Conservation (phyloP, 30 jellyfish, hydroid and myxozoan genomes). For the Aurelia sp. region DNA sequence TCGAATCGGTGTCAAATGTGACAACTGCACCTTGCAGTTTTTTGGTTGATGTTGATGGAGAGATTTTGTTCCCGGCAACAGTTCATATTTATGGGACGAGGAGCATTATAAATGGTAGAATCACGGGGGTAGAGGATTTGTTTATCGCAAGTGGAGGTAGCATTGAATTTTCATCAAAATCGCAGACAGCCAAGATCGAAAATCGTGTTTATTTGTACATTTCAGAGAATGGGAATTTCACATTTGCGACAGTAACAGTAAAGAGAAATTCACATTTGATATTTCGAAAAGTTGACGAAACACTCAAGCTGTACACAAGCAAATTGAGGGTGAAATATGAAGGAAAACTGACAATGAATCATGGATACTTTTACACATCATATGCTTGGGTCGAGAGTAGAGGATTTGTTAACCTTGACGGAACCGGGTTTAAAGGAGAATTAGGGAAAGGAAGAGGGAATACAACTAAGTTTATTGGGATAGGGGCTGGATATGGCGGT, state of each 20-base stretch:
- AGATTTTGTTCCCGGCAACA: constrained; percentile 54
- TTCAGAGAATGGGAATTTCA: constrained; percentile 54
- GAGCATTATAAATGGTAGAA: constrained; percentile 53
- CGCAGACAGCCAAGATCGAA: constrained; percentile 68
- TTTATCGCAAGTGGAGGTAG: constrained; percentile 61
- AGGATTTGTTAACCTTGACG: constrained; percentile 50
- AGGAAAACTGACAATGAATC: constrained; percentile 60
- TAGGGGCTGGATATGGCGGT: constrained; percentile 78
- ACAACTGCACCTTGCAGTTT: constrained; percentile 80
- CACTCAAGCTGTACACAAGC: constrained; percentile 42
- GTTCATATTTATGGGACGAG: constrained; percentile 65
- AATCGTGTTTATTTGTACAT: constrained; percentile 60
- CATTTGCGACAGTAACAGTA: constrained; percentile 46
- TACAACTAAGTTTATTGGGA: constrained; percentile 35
- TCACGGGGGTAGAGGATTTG: constrained; percentile 60
- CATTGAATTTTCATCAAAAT: constrained; percentile 54
- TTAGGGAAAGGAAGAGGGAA: constrained; percentile 49
- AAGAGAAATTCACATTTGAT: constrained; percentile 50
- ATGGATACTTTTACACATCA: constrained; percentile 56
- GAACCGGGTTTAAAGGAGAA: constrained; percentile 54
- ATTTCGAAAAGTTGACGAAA: constrained; percentile 39
- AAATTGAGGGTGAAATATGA: constrained; percentile 42
- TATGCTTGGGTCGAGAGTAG: constrained; percentile 49
- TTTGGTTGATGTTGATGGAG: constrained; percentile 56
- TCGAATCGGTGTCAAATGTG: constrained; percentile 56